Conservation (phyloP, 2,113 vertebrate species). For the Thermophis baileyi region DNA sequence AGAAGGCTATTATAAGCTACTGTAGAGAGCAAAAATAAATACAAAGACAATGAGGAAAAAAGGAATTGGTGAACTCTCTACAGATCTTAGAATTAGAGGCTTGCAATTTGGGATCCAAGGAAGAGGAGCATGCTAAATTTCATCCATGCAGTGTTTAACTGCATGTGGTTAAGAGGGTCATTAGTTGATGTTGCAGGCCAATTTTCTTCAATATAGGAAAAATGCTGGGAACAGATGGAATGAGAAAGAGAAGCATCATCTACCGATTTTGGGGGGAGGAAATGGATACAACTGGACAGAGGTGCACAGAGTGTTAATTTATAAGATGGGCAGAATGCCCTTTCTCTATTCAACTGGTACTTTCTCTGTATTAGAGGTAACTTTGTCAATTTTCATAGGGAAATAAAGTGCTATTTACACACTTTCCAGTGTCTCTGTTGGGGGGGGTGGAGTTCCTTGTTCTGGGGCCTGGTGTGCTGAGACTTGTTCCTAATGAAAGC, state of each 20-base stretch:
- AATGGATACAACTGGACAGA: not conserved
- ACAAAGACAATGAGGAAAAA: not conserved
- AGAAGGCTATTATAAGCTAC: fast-evolving
- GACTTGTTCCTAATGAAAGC: not conserved
- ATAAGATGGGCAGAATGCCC: not conserved
- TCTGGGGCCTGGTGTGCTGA: not conserved
- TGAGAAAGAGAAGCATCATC: not conserved
- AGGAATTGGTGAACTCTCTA: fast-evolving
- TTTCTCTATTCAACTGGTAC: not conserved
- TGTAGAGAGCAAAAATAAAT: not conserved
- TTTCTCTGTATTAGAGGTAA: not conserved
- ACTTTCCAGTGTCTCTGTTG: not conserved
- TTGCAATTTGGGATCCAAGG: not conserved
- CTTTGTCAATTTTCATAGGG: not conserved
- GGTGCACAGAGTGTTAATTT: not conserved
- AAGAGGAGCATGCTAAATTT: not conserved
- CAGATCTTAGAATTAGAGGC: not conserved
- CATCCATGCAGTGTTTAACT: not conserved
- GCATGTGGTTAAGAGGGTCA: not conserved
- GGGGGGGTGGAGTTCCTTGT: not conserved
- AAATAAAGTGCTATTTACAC: not conserved
- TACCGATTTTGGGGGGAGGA: not conserved
- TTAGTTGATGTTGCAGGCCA: not conserved
- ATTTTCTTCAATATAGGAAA: not conserved
- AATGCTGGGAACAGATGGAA: not conserved